Percentiles rank a stretch among this genome's conserved stretches.
These are phyloP conservation scores for Danio rerio DNA, from an alignment of 2,113 vertebrate species.

Conservation along the genomic window GRCz12tu NC_133193.1:8628501-8629000, in stretches of 20 bases:
- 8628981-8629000: background rate
- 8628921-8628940: background rate
- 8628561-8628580: background rate
- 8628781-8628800: background rate
- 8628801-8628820: no score
- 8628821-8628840: no score
- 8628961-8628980: background rate
- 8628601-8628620: no score
- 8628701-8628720: background rate
- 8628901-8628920: no score
- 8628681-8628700: background rate
- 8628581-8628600: background rate
- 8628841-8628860: no score
- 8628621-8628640: no score
- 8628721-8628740: background rate
- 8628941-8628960: background rate
- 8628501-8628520: background rate
- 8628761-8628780: slow-evolving; percentile 32
- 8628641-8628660: background rate
- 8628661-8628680: background rate
- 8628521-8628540: background rate
- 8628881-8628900: no score
- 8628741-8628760: background rate
- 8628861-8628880: no score
- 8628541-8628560: background rate